Base-by-base conservation (phyloP, 2,888 invertebrate species). In the Folsomia candida region DNA sequence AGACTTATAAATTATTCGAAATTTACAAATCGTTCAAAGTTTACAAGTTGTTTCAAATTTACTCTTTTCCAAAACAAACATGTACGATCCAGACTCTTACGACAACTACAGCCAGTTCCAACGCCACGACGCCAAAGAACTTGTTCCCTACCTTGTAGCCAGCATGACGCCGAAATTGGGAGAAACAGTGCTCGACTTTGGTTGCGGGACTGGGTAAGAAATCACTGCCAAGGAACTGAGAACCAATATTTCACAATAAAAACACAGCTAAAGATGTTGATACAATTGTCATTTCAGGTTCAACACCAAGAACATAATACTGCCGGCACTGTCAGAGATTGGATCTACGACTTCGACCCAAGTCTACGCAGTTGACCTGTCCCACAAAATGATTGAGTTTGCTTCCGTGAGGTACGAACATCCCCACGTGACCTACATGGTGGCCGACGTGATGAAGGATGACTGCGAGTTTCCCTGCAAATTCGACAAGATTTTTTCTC, bases 401-500 rank as follows among this genome's bases (percentile, higher is more conserved):
- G 80, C 80, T 2, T 74, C 76, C 6, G 27, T 68, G 25, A 78
- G 76, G 63, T 79, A 80, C 58, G 58, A 62, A 18, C 73, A 79
- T 63, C 76, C 78, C 0, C 71, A 78, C 26, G 74, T 80, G 25
- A 76, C 76, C 20, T 80, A 80, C 71, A 75, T 75, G 68, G 75
- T 77, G 9, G 76, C 76, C 22, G 80, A 80, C 58, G 70, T 80
- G 25, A 76, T 76, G 75, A 78, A 79, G 58, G 78, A 76, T 24
- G 72, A 76, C 22, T 72, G 72, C 22, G 77, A 77, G 63, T 75
- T 79, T 51, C 78, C 76, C 3, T 74, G 75, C 59, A 72, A 75
- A 54, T 80, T 80, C 65, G 79, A 80, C 72, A 80, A 79, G 59
- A 79, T 80, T 28, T 79, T 80, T 54, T 78, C 79, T 9, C 71